Conservation (phyloP, 1,140 invertebrate species). For the Andricus grossulariae region DNA sequence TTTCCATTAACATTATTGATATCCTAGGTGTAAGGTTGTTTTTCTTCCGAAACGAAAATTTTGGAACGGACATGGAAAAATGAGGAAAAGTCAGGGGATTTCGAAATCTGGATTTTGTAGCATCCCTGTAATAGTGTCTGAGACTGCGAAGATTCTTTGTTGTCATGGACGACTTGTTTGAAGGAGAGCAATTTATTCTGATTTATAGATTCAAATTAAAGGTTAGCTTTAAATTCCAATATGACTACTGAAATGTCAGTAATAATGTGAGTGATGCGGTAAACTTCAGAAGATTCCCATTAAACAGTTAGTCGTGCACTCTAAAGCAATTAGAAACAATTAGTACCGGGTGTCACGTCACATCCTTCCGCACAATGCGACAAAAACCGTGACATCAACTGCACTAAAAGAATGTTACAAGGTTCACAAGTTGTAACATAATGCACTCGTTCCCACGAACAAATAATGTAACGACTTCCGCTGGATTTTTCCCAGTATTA, state of each 20-base stretch:
- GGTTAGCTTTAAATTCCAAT: neutral
- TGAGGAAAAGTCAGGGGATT: no score
- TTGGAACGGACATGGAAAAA: no score
- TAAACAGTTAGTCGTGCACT: slow-evolving; percentile 5
- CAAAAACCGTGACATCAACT: slow-evolving; percentile 21
- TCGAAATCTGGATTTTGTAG: no score
- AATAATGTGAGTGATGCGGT: neutral
- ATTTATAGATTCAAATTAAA: no score
- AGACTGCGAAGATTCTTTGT: neutral
- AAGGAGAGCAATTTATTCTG: no score
- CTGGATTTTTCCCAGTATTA: no score
- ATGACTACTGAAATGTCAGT: neutral
- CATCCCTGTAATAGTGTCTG: neutral
- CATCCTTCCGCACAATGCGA: slow-evolving; percentile 31
- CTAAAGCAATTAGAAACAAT: slow-evolving; percentile 45
- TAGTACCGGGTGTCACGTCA: slow-evolving; percentile 35
- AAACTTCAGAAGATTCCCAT: neutral
- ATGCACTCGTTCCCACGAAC: slow-evolving; percentile 12
- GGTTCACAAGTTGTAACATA: slow-evolving; percentile 20
- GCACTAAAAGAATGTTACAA: neutral
- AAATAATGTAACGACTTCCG: no score
- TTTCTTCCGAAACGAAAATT: no score
- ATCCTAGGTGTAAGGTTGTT: no score
- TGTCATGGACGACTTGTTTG: no score
- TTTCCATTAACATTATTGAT: no score